These are phyloP conservation scores for Pemphredon lugubris DNA, from an alignment of 2,888 invertebrate genomes.

Conservation along the genomic window DNA sequence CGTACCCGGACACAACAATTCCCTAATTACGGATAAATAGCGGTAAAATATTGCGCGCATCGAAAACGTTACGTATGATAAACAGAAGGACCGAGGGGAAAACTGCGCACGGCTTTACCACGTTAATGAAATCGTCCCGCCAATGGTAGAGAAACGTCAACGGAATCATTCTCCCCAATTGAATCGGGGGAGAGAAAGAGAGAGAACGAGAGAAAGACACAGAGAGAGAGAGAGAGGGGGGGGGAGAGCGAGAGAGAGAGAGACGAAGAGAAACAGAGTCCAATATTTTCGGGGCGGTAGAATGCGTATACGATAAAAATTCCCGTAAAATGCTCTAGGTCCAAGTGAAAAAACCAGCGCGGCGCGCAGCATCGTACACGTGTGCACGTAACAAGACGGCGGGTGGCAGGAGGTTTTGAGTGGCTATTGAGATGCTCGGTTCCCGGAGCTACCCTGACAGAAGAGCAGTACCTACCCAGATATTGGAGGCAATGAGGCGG, in stretches of 20 bases:
- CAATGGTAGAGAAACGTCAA: too few species aligned
- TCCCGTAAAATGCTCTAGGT: constrained; percentile 35
- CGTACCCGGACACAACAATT: background rate
- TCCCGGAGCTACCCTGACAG: constrained; percentile 69
- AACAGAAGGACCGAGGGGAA: too few species aligned
- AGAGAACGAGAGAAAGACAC: too few species aligned
- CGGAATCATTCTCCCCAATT: too few species aligned
- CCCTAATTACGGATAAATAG: constrained; percentile 16
- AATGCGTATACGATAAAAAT: constrained; percentile 1
- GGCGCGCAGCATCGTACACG: constrained; percentile 46
- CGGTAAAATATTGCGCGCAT: background rate
- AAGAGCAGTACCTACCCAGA: constrained; percentile 71
- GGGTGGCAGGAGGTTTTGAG: constrained; percentile 66
- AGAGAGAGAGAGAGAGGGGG: too few species aligned
- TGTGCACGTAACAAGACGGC: constrained; percentile 66
- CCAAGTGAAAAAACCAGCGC: constrained; percentile 24
- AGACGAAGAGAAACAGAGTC: background rate
- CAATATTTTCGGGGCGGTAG: background rate
- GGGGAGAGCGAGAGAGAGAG: background rate
- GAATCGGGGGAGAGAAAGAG: constrained; percentile 4
- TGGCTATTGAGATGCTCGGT: constrained; percentile 77
- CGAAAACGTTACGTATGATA: background rate
- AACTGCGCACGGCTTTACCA: too few species aligned
- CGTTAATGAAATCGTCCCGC: too few species aligned
- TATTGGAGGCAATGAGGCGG: constrained; percentile 81